Evolutionary conservation across 2,888 invertebrate genomes (phyloP), one percentile per base, ranked within the genome.

Genomic region (Ichneumoninae sp.): DNA sequence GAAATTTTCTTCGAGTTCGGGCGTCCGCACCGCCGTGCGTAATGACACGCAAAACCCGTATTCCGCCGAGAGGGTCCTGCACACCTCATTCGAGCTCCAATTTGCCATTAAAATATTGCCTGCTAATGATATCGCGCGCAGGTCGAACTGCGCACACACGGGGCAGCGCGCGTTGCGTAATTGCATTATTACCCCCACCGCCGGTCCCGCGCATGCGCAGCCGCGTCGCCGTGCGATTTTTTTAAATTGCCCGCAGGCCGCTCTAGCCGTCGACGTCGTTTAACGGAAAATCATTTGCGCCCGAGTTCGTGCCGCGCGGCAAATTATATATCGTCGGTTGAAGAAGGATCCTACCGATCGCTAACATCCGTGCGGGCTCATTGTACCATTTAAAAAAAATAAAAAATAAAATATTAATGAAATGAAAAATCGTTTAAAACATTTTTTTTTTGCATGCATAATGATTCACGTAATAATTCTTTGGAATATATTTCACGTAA

Each of bases 61-160:
- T 26, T 62, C 6, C 60, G 33, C 60, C 13, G 4, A 16, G 30
- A 62, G 60, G 6, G 16, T 62, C 10, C 16, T 5, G 30, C 33
- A 6, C 16, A 52, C 36, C 52, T 52, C 33, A 50, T 75, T 60
- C 57, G 44, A 89, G 88, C 87, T 84, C 89, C 90, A 90, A 91
- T 91, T 91, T 91, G 88, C 88, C 91, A 92, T 92, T 91, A 92
- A 93, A 93, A 92, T 92, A 93, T 93, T 91, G 92, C 91, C 91
- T 90, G 92, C 90, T 92, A 92, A 92, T 92, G 92, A 91, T 92
- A 91, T 90, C 89, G 89, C 86, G 88, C 85, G 84, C 84, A 87
- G 85, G 85, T 88, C 85, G 84, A 87, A 44, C 70, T 82, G 83
- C 86, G 74, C 80, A 62, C 54, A 80, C 69, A 72, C 47, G 79